A percentile compares a stretch with the other conserved stretches of the same genome.
Conservation (phyloP, 2,113 vertebrate species). For the Melanerpes aurifrons region DNA sequence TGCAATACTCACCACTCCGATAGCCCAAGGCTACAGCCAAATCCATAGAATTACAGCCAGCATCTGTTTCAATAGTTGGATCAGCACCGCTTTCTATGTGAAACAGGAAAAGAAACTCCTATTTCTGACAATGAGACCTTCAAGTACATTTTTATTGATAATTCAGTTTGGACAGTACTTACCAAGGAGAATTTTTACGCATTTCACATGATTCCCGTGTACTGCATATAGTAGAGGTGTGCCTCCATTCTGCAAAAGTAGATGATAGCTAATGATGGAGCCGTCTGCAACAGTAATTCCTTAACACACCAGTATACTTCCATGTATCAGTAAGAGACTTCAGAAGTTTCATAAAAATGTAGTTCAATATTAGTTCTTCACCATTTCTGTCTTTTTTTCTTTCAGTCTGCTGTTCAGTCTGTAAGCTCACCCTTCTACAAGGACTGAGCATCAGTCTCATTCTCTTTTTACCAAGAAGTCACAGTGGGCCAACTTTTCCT, state of each 20-base stretch:
- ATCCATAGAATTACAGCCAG: slow-evolving; percentile 98
- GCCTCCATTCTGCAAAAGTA: slow-evolving; percentile 90
- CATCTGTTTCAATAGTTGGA: slow-evolving; percentile 95
- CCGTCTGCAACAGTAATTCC: background rate
- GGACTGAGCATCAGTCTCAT: background rate
- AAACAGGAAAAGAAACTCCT: slow-evolving; percentile 10
- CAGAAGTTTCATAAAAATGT: background rate
- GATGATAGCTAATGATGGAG: background rate
- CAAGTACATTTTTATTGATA: background rate
- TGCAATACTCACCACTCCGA: slow-evolving; percentile 85
- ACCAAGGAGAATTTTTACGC: slow-evolving; percentile 96
- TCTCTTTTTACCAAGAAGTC: background rate
- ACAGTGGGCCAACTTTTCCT: background rate
- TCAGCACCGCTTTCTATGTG: slow-evolving; percentile 91
- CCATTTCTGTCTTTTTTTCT: background rate
- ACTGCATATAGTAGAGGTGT: slow-evolving; percentile 95
- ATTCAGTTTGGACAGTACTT: slow-evolving; percentile 37
- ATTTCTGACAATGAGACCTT: background rate
- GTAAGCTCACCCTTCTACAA: background rate
- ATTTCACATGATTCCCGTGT: slow-evolving; percentile 97
- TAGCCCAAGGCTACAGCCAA: slow-evolving; percentile 96
- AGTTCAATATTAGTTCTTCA: background rate
- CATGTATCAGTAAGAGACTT: background rate
- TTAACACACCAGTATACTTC: background rate
- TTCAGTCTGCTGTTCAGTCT: background rate